Conservation (phyloP, 2,888 invertebrate species). For the Automeris io region DNA sequence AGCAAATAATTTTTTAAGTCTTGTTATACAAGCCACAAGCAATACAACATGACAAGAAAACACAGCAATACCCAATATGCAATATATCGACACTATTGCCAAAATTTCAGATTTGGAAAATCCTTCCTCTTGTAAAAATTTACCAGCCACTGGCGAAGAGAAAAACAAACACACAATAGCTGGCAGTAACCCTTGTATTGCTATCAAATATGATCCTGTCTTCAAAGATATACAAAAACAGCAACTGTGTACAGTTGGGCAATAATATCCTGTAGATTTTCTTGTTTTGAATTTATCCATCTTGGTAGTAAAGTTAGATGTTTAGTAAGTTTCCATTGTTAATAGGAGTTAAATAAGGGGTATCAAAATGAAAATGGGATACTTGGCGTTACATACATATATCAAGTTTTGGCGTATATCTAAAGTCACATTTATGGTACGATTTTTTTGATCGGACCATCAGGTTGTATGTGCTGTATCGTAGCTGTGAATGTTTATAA, state of each 20-base stretch:
- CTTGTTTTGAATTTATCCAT: not conserved
- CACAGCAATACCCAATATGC: constrained; percentile 18
- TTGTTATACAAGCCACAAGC: constrained; percentile 15
- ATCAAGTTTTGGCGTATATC: too few relatives aligned
- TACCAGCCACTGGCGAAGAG: constrained; percentile 16
- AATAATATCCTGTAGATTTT: constrained; percentile 7
- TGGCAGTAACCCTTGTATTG: constrained; percentile 26
- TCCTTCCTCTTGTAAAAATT: constrained; percentile 18
- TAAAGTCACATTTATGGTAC: too few relatives aligned
- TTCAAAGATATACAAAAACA: constrained; percentile 24
- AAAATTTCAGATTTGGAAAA: constrained; percentile 17
- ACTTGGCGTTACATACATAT: too few relatives aligned
- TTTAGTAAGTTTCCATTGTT: too few relatives aligned
- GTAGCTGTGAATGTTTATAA: too few relatives aligned
- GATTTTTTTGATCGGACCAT: too few relatives aligned
- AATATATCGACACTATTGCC: constrained; percentile 18
- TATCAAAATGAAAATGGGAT: too few relatives aligned
- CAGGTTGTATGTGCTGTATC: too few relatives aligned
- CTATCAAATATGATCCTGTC: constrained; percentile 23
- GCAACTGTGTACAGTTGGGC: constrained; percentile 19
- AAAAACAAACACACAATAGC: constrained; percentile 21
- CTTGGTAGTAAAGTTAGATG: too few relatives aligned
- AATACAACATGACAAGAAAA: constrained; percentile 23
- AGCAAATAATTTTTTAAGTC: constrained; percentile 14
- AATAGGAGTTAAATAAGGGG: too few relatives aligned